Evolutionary conservation across 2,888 invertebrate species (phyloP).

Genomic region (Caenorhabditis sp.): DNA sequence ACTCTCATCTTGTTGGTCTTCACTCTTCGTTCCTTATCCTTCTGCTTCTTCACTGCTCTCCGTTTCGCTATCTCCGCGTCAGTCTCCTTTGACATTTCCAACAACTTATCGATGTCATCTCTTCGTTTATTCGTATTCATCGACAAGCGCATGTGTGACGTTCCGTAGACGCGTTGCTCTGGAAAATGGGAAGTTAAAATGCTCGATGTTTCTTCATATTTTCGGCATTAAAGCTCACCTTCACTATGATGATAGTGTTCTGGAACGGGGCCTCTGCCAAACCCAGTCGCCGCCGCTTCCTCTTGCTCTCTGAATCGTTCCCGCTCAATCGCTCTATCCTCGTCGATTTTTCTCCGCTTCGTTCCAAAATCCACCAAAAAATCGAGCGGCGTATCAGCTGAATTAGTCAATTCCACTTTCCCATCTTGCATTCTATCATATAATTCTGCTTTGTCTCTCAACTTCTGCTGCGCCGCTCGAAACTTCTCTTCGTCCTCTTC

Average conservation of each 20-base stretch:
- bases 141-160: constrained; percentile 77
- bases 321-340: constrained; percentile 39
- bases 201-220: no score
- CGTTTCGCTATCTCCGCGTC: constrained; percentile 56
- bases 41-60: constrained; percentile 46
- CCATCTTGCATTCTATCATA: constrained; percentile 76
- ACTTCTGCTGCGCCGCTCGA: constrained; percentile 15
- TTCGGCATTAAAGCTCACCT: constrained; percentile 33
- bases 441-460: constrained; percentile 73
- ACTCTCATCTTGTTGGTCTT: constrained; percentile 49
- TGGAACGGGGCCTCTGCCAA: constrained; percentile 64
- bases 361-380: constrained; percentile 74
- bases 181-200: no score
- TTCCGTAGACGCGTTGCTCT: constrained; percentile 78
- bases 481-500: constrained; percentile 72
- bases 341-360: constrained; percentile 72
- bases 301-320: constrained; percentile 42
- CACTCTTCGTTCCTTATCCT: constrained; percentile 30
- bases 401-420: constrained; percentile 62
- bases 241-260: constrained; percentile 76
- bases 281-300: constrained; percentile 34
- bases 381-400: constrained; percentile 74
- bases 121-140: constrained; percentile 74
- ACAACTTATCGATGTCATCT: constrained; percentile 68
- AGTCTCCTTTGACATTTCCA: constrained; percentile 74